These are phyloP conservation scores for Beris morrisii DNA, from an alignment of 2,888 invertebrate species.

Conservation along the genomic window DNA sequence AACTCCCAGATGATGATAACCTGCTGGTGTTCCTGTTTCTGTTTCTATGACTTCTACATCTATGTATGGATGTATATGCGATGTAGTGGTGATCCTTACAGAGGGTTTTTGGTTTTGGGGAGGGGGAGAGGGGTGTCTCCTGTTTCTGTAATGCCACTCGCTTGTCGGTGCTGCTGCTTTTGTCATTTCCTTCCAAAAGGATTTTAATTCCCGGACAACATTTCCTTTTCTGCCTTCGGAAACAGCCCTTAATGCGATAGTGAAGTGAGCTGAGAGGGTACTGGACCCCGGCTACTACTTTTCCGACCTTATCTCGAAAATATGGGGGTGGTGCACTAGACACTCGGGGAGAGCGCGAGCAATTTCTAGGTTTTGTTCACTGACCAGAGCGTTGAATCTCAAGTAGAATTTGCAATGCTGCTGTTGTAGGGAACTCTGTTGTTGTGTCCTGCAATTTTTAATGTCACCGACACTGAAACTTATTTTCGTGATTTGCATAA, in stretches of 20 bases:
- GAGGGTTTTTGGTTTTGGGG: no score
- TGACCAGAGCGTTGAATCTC: neutral
- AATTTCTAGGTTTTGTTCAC: neutral
- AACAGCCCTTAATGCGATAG: constrained; percentile 15
- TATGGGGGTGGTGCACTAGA: neutral
- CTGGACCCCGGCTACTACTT: neutral
- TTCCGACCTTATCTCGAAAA: no score
- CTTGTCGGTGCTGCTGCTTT: constrained; percentile 15
- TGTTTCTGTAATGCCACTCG: constrained; percentile 10
- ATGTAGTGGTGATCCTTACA: no score
- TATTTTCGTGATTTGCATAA: constrained; percentile 37
- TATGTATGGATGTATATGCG: no score
- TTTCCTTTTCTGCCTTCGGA: constrained; percentile 28
- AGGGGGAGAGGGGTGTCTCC: neutral
- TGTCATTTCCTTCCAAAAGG: constrained; percentile 34
- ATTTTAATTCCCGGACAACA: constrained; percentile 34
- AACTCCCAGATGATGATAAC: constrained; percentile 31
- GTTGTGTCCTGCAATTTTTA: neutral
- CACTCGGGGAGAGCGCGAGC: neutral
- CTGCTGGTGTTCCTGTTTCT: constrained; percentile 18
- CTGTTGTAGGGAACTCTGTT: neutral
- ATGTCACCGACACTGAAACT: constrained; percentile 28
- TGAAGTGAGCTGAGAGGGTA: neutral
- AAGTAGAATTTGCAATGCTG: neutral
- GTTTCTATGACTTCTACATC: constrained; percentile 11